phyloP scores from a whole-genome alignment of 2,113 vertebrate genomes.

The Semnornis frantzii region DNA sequence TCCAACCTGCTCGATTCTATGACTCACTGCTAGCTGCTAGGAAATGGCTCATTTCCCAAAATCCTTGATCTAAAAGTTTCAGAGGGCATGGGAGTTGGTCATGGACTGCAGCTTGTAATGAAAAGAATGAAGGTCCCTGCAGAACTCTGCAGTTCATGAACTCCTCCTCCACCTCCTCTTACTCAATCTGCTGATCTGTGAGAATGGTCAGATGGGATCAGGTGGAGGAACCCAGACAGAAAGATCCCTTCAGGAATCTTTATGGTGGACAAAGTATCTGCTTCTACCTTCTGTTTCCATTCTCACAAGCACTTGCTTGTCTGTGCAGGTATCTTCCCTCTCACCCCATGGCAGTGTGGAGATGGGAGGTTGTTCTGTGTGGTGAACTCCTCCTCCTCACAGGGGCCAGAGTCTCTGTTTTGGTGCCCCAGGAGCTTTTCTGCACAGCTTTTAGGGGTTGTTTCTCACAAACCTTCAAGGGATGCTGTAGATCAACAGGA shows the following conservation, averaged over 20 bases:
- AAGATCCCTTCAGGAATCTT: background rate
- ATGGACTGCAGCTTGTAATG: background rate
- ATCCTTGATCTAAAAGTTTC: background rate
- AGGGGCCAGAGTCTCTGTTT: background rate
- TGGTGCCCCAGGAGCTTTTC: background rate
- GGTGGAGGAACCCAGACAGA: background rate
- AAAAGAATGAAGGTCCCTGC: background rate
- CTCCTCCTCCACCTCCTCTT: background rate
- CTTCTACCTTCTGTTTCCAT: background rate
- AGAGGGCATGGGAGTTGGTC: background rate
- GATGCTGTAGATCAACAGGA: background rate
- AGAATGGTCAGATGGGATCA: background rate
- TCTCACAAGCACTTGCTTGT: background rate
- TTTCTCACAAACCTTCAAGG: background rate
- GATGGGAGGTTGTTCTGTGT: background rate
- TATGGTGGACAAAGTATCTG: background rate
- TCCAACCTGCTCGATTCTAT: no score
- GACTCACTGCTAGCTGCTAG: background rate
- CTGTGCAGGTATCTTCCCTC: background rate
- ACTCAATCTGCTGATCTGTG: background rate
- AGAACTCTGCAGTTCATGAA: background rate
- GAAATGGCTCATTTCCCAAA: background rate
- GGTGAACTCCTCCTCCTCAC: background rate
- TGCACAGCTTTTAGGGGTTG: background rate
- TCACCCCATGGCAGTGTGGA: rapidly evolving